phyloP scores from a whole-genome alignment of 1,140 invertebrate species.

The Agraylea sexmaculata region DNA sequence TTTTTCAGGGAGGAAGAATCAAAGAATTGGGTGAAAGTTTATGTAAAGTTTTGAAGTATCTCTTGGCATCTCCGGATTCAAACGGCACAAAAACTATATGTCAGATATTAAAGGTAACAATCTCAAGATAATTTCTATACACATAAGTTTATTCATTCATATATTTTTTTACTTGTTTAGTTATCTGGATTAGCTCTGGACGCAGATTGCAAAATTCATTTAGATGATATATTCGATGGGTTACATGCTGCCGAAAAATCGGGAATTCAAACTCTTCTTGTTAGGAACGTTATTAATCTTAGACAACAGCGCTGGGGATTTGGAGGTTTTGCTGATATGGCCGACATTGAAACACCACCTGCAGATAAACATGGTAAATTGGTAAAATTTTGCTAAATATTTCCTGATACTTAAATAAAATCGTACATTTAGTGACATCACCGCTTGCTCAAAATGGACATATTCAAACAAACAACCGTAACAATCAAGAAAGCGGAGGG shows the following conservation, averaged over 20 bases:
- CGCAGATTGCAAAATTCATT: conserved; percentile 33
- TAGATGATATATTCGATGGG: conserved; percentile 32
- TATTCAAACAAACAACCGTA: not conserved
- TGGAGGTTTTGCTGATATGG: conserved; percentile 19
- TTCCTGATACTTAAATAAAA: not conserved
- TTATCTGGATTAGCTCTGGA: conserved; percentile 37
- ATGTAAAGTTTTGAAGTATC: conserved; percentile 36
- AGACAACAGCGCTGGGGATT: conserved; percentile 33
- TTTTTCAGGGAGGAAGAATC: conserved; percentile 35
- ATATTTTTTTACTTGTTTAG: conserved; percentile 18
- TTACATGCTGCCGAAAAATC: conserved; percentile 26
- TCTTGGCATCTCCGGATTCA: conserved; percentile 34
- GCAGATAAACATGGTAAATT: conserved; percentile 9
- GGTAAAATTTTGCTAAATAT: conserved; percentile 3
- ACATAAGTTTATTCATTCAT: not conserved
- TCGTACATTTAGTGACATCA: not conserved
- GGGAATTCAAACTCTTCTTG: conserved; percentile 20
- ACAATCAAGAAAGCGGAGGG: conserved; percentile 23
- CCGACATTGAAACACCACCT: conserved; percentile 15
- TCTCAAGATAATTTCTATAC: conserved; percentile 8
- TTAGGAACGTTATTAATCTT: conserved; percentile 30
- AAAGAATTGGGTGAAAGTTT: conserved; percentile 36
- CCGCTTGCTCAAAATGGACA: conserved; percentile 3
- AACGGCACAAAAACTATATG: conserved; percentile 37
- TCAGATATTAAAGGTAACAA: conserved; percentile 37